A percentile compares a stretch with the other conserved stretches of the same genome.
phyloP scores from a whole-genome alignment of 2,797 vertebrate species.

The Syndactyla subalaris region DNA sequence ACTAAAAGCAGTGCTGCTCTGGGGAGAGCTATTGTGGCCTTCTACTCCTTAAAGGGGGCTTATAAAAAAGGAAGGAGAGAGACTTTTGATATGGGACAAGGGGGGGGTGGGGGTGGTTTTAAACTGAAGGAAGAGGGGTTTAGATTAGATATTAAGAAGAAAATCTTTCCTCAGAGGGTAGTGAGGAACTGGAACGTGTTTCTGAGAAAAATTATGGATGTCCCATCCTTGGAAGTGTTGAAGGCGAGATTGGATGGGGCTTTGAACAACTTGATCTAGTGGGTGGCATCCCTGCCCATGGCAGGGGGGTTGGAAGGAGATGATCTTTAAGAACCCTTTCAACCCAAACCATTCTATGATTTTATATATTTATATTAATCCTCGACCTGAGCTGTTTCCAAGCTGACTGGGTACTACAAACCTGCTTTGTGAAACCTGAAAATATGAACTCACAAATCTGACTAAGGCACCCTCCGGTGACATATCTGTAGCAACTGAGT shows the following conservation, averaged over 20 bases:
- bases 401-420: not conserved
- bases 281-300: not conserved
- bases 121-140: not conserved
- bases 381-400: not conserved
- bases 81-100: not conserved
- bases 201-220: not conserved
- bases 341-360: not conserved
- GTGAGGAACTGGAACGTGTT: not conserved
- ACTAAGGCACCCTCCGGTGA: not conserved
- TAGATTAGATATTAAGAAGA: not conserved
- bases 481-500: not conserved
- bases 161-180: not conserved
- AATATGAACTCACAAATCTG: not conserved
- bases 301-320: rapidly evolving
- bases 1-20: not conserved
- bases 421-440: not conserved
- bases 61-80: not conserved
- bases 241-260: not conserved
- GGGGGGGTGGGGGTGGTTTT: rapidly evolving
- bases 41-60: not conserved
- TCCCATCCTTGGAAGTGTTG: not conserved
- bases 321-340: not conserved
- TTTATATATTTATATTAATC: not conserved
- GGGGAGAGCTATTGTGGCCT: not conserved
- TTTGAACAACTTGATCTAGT: not conserved